Percentiles rank a stretch among this genome's conserved stretches.
Conservation (phyloP, 2,113 vertebrate genomes). For the Petaurus breviceps region DNA sequence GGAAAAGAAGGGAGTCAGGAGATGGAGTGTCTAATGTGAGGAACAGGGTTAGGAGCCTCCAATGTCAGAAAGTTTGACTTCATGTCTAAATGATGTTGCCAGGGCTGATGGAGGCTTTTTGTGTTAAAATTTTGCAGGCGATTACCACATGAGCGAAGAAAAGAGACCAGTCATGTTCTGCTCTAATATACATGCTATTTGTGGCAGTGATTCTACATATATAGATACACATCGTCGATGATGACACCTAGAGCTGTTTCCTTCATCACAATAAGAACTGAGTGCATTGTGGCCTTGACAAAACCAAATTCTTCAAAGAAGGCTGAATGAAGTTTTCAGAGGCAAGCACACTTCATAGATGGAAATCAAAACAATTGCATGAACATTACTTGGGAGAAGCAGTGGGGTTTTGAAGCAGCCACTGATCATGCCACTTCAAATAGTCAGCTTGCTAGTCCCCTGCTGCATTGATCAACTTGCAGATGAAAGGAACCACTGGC, state of each 20-base stretch:
- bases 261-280: constrained; percentile 55
- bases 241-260: constrained; percentile 64
- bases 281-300: constrained; percentile 62
- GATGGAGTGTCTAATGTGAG: not conserved
- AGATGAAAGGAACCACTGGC: constrained; percentile 54
- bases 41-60: not conserved
- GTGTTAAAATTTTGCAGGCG: constrained; percentile 35
- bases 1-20: not conserved
- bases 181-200: constrained; percentile 59
- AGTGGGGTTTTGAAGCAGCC: constrained; percentile 59
- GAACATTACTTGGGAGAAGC: constrained; percentile 52
- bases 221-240: constrained; percentile 53
- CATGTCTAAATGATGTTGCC: not conserved
- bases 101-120: not conserved
- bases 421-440: constrained; percentile 41
- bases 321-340: constrained; percentile 50
- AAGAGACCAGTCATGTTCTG: constrained; percentile 21
- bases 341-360: constrained; percentile 45
- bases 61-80: not conserved
- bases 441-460: constrained; percentile 54
- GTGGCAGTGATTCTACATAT: constrained; percentile 37
- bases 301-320: not conserved
- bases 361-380: constrained; percentile 69
- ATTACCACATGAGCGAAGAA: constrained; percentile 46
- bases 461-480: constrained; percentile 56